Conservation (phyloP, 2,888 invertebrate species). For the Philonicus albiceps region DNA sequence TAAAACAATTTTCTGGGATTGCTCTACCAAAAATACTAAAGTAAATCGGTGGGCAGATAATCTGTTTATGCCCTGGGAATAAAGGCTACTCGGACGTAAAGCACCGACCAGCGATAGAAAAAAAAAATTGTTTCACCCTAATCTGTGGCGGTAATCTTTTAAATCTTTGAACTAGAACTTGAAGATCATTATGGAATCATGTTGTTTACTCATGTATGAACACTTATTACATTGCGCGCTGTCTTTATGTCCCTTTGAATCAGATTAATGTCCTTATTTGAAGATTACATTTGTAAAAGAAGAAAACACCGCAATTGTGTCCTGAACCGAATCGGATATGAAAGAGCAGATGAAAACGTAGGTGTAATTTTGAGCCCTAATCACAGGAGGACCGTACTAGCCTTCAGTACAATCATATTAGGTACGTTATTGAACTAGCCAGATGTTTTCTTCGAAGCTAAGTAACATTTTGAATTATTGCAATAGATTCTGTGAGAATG, state of each 20-base stretch:
- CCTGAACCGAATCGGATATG: constrained; percentile 61
- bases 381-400: neutral
- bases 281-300: constrained; percentile 49
- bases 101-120: constrained; percentile 41
- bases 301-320: constrained; percentile 61
- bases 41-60: constrained; percentile 64
- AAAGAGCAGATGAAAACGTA: constrained; percentile 21
- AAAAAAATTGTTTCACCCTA: constrained; percentile 53
- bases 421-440: neutral
- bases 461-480: neutral
- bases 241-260: constrained; percentile 45
- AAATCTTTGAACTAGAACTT: constrained; percentile 56
- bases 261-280: constrained; percentile 50
- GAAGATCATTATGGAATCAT: constrained; percentile 50
- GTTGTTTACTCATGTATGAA: constrained; percentile 61
- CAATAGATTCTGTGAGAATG: neutral
- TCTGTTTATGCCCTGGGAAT: constrained; percentile 60
- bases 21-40: constrained; percentile 42
- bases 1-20: constrained; percentile 64
- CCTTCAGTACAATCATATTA: neutral
- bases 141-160: constrained; percentile 61
- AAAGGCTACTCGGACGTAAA: constrained; percentile 41
- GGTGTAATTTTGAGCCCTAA: neutral
- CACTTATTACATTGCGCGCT: constrained; percentile 49
- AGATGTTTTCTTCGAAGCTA: neutral